Base-by-base conservation (phyloP, 1,140 invertebrate genomes). In the Paramacrobiotus metropolitanus region DNA sequence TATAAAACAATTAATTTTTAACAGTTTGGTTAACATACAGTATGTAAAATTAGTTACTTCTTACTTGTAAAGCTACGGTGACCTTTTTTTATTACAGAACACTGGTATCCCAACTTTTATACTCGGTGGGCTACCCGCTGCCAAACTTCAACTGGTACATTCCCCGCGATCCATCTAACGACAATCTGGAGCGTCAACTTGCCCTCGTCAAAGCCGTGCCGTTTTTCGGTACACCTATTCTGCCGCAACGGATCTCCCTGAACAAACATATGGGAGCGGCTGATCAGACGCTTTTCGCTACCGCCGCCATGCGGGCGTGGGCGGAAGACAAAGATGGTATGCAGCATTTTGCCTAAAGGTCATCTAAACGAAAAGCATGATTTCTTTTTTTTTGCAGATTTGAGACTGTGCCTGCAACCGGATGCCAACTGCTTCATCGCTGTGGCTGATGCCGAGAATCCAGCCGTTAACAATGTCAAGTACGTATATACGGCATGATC, bases 81-180 rank as follows among this genome's bases (percentile, higher is more conserved):
- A n/a, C n/a, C n/a, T 55, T 55, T 55, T 55, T 20, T 28, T 20
- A 15, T 55, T 24, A 24, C 24, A 55, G 48, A 15, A 55, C 48
- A 4, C 24, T 55, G 15, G 48, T 55, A 24, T 20, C 48, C 4
- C 48, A 55, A 24, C 48, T 55, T 15, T 20, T 28, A 24, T 55
- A 55, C 24, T 55, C 48, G 15, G 48, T 55, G 15, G 48, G 48
- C 28, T 55, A 55, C 0, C 48, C 48, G 28, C 48, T 20, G 48
- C 48, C 48, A 15, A 28, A 15, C 24, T 55, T 55, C 24, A 55
- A 55, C 48, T 55, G 48, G 48, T 55, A 55, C 48, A 55, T 55
- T 55, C 48, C 48, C 4, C 15, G 48, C 4, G 48, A 55, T 55
- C 48, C 48, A 4, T 15, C 15, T 24, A 55, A 55, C 24, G 24